Evolutionary conservation across 2,113 vertebrate species (phyloP), one percentile per base, ranked within the genome.

Genomic region (Charadrius vociferus): DNA sequence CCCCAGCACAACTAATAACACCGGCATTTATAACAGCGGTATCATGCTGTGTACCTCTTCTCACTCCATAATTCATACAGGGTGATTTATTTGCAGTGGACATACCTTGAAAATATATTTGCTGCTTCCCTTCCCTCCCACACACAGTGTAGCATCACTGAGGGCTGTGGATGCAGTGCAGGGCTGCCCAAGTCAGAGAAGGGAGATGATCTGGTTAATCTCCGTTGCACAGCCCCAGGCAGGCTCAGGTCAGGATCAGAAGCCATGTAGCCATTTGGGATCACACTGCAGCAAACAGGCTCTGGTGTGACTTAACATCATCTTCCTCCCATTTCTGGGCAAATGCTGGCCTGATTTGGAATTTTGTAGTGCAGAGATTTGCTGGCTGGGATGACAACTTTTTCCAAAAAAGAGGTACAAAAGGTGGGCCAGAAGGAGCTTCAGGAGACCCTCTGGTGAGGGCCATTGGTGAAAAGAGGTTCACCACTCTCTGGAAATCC

Each of bases 61-160:
- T 71, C 37, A 2, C 50, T 92, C 84, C 89, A 70, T 94, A 93
- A 94, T 65, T 95, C 82, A 95, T 55, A 37, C 23, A 7, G 6
- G 0, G 16, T 95, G 93, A 95, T 97, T 95, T 93, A 96, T 95
- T 77, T 66, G 24, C 71, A 68, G 58, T 72, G 53, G 86, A 90
- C 50, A 71, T 47, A 5, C 18, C 65, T 41, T 81, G 65, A 75
- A 87, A 94, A 95, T 34, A 29, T 22, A 87, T 93, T 85, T 94
- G 53, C 59, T 12, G 9, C 36, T 85, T 87, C 36, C 36, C 16
- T 81, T 30, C 47, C 36, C 15, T 91, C 34, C 65, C 14, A 11
- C 4, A 0, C 2, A 12, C 63, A 7, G 9, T 17, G 41, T 56
- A 55, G 32, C 39, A 34, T 8, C 49, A 8, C 23, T 20, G 23